Base-by-base conservation (phyloP, 2,113 vertebrate species). In the Muntiacus reevesi region DNA sequence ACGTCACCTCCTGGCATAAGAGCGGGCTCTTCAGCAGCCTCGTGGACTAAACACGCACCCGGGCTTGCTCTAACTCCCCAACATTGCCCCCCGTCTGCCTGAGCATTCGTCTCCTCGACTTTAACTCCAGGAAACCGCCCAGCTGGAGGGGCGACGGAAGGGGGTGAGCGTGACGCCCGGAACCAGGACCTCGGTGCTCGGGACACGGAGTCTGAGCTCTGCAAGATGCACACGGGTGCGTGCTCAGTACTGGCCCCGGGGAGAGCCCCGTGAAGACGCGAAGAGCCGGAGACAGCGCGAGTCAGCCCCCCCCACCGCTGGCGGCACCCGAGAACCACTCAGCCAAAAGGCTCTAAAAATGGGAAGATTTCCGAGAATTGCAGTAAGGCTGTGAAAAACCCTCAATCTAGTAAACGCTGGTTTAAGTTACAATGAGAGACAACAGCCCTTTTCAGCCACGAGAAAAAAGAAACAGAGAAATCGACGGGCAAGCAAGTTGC, bases 101-200 rank as follows among this genome's bases (percentile, higher is more conserved):
- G 43, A 30, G 6, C 17, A 15, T 28, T 14, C 1, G 9, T 3
- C 50, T 52, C 16, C 50, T 67, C 2, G 3, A 28, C 17, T 12
- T 67, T 16, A 40, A 43, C 6, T 4, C 28, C 33, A 55, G 0
- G 27, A 55, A 43, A 67, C 19, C 0, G 7, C 30, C 16, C 36
- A 19, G 28, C 17, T 0, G 76, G 33, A 28, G 25, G 47, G n/a
- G 52, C 0, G 3, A 16, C 0, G 2, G 11, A 7, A 23, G 47
- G 33, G 27, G 50, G 27, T 19, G 0, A 21, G 36, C 54, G 59
- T 19, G 78, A 81, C 1, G 28, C 45, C 45, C 17, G 9, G 2
- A 1, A 45, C 55, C 7, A 4, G 40, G 4, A 21, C 45, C n/a
- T 45, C 21, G 2, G 60, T n/a, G 45, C 78, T 11, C 10, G 1